Evolutionary conservation across 2,113 vertebrate genomes (phyloP).

Genomic region (Cyprinodon tularosa): DNA sequence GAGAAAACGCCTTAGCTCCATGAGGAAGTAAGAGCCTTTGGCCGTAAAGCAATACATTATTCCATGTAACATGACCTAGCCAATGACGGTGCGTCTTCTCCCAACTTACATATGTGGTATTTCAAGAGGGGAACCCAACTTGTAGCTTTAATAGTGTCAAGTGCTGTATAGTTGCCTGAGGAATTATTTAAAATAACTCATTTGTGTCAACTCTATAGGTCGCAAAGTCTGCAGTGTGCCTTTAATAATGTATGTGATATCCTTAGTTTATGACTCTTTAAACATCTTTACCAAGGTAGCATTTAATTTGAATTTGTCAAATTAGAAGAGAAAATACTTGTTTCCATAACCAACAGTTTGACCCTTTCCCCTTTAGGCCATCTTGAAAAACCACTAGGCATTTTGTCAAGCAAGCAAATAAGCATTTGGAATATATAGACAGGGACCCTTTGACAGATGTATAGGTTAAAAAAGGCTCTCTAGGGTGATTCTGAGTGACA

Average conservation of each 20-base stretch:
- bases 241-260: background rate
- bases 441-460: slow-evolving; percentile 56
- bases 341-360: slow-evolving; percentile 66
- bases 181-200: too few species aligned
- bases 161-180: too few species aligned
- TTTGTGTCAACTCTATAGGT: too few species aligned
- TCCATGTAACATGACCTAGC: too few species aligned
- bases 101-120: too few species aligned
- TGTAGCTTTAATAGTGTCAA: too few species aligned
- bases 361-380: slow-evolving; percentile 17
- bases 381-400: slow-evolving; percentile 46
- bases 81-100: too few species aligned
- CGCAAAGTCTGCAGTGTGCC: too few species aligned
- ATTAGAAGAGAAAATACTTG: slow-evolving; percentile 56
- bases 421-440: slow-evolving; percentile 54
- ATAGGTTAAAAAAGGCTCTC: slow-evolving; percentile 29
- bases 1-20: too few species aligned
- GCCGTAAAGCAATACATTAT: too few species aligned
- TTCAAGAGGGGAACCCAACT: too few species aligned
- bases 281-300: background rate
- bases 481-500: slow-evolving; percentile 57
- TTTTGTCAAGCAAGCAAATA: slow-evolving; percentile 37
- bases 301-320: slow-evolving; percentile 44
- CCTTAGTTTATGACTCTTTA: background rate
- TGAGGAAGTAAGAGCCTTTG: too few species aligned